Percentiles rank a stretch among this genome's conserved stretches.
Evolutionary conservation across 2,888 invertebrate species (phyloP).

Genomic region (Coremacera marginata): DNA sequence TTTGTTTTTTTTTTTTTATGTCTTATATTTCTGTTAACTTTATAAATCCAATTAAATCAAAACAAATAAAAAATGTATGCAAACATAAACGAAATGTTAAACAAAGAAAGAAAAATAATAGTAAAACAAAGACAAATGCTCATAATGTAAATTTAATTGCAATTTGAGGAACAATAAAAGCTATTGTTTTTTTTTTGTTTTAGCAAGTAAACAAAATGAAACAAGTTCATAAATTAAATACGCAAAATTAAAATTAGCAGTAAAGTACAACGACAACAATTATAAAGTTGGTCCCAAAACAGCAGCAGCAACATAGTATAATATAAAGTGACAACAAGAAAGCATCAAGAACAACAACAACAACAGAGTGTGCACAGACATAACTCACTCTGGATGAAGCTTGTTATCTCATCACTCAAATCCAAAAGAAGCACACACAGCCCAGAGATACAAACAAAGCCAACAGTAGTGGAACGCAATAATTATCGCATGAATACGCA

Average conservation of each 20-base stretch:
- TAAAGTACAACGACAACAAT: not conserved
- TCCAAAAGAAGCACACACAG: not conserved
- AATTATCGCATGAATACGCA: conserved; percentile 32
- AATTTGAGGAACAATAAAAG: conserved; percentile 16
- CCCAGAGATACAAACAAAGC: not conserved
- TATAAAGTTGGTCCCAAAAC: not conserved
- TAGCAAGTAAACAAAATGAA: not conserved
- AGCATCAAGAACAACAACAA: not conserved
- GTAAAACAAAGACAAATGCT: not conserved
- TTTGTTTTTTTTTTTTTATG: too few species aligned
- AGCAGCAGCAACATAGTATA: not conserved
- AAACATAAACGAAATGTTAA: not conserved
- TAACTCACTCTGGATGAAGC: conserved; percentile 17
- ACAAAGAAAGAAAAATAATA: not conserved
- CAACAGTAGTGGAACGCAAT: conserved; percentile 4
- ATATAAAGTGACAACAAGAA: not conserved
- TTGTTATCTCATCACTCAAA: conserved; percentile 24
- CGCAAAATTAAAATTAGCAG: not conserved
- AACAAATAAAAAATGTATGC: not conserved
- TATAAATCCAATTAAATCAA: too few species aligned
- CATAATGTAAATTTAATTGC: conserved; percentile 23
- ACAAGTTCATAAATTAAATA: conserved; percentile 5
- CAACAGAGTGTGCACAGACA: conserved; percentile 1
- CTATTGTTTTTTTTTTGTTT: too few species aligned
- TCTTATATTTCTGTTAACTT: too few species aligned